Percentiles rank a stretch among this genome's conserved stretches.
These are phyloP conservation scores for Ecliptopera silaceata DNA, from an alignment of 2,888 invertebrate genomes.

Conservation along the genomic window DNA sequence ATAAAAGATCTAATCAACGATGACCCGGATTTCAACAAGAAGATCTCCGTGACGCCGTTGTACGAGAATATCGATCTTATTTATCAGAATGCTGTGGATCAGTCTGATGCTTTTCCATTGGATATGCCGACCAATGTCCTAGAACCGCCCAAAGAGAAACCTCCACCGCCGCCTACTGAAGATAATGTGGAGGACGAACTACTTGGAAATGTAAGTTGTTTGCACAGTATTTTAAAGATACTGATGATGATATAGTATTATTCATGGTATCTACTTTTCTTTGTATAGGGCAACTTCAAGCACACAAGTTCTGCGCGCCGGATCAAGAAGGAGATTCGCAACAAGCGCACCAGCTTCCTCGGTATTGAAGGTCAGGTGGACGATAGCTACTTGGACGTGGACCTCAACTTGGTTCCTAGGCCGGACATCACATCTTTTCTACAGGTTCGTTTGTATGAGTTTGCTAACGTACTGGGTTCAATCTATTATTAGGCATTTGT, in stretches of 20 bases:
- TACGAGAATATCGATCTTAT: conserved; percentile 85
- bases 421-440: conserved; percentile 91
- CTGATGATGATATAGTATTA: no score
- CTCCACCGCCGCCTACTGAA: conserved; percentile 90
- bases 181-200: conserved; percentile 70
- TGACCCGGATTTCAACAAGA: conserved; percentile 56
- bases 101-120: conserved; percentile 74
- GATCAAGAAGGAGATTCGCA: conserved; percentile 92
- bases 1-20: conserved; percentile 28
- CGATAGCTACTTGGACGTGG: conserved; percentile 87
- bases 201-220: conserved; percentile 70
- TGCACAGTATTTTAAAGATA: no score
- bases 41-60: conserved; percentile 78
- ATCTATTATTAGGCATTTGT: no score
- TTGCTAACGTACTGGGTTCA: no score
- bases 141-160: conserved; percentile 93
- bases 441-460: conserved; percentile 22
- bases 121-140: conserved; percentile 82
- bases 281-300: conserved; percentile 84
- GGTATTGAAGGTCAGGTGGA: conserved; percentile 90
- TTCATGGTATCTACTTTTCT: no score
- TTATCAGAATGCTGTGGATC: conserved; percentile 65
- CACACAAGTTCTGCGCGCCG: conserved; percentile 92
- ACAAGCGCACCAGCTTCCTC: conserved; percentile 92
- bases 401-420: conserved; percentile 87